Percentiles rank a stretch among this genome's conserved stretches.
Evolutionary conservation across 53 echinoderm and acorn worm genomes (phyloP).

Genomic region (Patiria pectinifera): DNA sequence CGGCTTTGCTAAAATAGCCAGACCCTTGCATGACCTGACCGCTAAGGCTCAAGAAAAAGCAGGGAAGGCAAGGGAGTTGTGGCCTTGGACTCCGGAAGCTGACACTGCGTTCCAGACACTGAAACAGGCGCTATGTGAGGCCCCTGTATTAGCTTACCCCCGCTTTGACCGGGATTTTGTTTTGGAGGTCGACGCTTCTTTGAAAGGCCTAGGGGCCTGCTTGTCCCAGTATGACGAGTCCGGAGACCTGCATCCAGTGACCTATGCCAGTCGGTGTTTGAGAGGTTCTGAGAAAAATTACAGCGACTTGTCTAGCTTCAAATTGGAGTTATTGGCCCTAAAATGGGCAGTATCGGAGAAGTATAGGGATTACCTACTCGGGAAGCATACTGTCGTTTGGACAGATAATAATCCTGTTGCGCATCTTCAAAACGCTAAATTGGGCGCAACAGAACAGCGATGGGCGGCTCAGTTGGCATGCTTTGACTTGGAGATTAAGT

Average conservation of each 20-base stretch:
- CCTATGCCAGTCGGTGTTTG: conserved; percentile 49
- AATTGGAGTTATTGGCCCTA: conserved; percentile 36
- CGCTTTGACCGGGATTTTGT: conserved; percentile 35
- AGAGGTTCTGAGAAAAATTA: not conserved
- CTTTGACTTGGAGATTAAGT: conserved; percentile 45
- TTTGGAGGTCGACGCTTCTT: conserved; percentile 43
- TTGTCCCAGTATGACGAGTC: not conserved
- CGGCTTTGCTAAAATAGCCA: conserved; percentile 14
- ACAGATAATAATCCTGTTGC: conserved; percentile 35
- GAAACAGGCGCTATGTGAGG: conserved; percentile 2
- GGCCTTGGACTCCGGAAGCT: too few species aligned
- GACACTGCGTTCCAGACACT: not conserved
- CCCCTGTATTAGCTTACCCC: conserved; percentile 56
- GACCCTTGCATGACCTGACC: conserved; percentile 49
- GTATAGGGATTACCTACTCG: too few species aligned
- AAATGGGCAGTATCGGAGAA: conserved; percentile 31
- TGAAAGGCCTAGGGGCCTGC: conserved; percentile 49
- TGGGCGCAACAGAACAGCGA: conserved; percentile 22
- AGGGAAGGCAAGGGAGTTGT: not conserved
- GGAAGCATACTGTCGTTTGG: too few species aligned
- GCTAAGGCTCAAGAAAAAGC: conserved; percentile 10
- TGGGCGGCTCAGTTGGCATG: conserved; percentile 34
- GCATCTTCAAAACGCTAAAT: conserved; percentile 20
- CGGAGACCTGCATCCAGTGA: conserved; percentile 25
- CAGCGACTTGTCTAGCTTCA: too few species aligned